A percentile compares a stretch with the other conserved stretches of the same genome.
phyloP scores from a whole-genome alignment of 2,113 vertebrate genomes.

The Nymphicus hollandicus region DNA sequence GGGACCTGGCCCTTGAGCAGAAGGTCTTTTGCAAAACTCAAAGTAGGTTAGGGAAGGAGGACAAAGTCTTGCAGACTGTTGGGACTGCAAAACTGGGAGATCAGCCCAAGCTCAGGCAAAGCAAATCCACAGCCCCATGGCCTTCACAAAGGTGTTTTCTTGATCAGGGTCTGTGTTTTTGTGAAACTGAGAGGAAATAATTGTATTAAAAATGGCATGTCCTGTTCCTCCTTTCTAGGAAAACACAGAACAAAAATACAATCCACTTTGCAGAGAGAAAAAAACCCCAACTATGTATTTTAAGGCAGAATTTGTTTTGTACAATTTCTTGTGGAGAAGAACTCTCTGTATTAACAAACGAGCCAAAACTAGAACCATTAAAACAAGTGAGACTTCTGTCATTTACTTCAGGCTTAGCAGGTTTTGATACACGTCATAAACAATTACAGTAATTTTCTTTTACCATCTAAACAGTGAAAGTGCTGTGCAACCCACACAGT shows the following conservation, averaged over 20 bases:
- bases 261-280: background rate
- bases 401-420: slow-evolving; percentile 18
- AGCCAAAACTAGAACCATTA: background rate
- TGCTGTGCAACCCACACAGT: background rate
- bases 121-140: background rate
- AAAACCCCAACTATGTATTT: background rate
- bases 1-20: background rate
- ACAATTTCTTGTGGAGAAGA: background rate
- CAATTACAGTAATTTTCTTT: slow-evolving; percentile 37
- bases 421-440: slow-evolving; percentile 10
- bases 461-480: slow-evolving; percentile 16
- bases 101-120: background rate
- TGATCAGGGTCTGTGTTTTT: background rate
- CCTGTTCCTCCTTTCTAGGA: background rate
- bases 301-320: background rate
- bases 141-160: background rate
- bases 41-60: background rate
- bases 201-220: background rate
- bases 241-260: background rate
- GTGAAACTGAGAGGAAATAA: background rate
- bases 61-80: background rate
- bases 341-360: background rate
- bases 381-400: background rate
- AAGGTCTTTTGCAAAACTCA: background rate
- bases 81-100: background rate